These are phyloP conservation scores for Lutjanus argentimaculatus DNA, from an alignment of 2,797 vertebrate species.

Conservation along the genomic window DNA sequence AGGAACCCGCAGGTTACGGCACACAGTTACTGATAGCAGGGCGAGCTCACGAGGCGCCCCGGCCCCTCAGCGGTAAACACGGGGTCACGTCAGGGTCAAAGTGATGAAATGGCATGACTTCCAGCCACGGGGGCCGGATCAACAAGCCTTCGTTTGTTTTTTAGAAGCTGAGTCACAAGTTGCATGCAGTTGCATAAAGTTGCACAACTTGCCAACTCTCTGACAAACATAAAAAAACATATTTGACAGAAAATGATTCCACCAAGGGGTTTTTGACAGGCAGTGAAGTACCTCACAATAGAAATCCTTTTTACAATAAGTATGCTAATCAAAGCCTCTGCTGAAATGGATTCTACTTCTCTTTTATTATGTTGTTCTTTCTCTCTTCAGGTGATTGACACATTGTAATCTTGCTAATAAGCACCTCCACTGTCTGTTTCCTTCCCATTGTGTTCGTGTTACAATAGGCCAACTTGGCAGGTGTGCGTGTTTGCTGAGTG, in stretches of 20 bases:
- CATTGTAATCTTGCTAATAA: constrained; percentile 84
- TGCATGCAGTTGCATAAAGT: constrained; percentile 45
- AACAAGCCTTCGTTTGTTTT: constrained; percentile 2
- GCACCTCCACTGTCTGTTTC: constrained; percentile 71
- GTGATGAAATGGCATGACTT: constrained; percentile 40
- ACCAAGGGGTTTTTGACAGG: constrained; percentile 59
- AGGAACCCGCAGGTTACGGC: constrained; percentile 29
- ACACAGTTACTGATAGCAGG: constrained; percentile 34
- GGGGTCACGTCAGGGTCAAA: constrained; percentile 53
- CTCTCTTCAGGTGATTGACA: constrained; percentile 75
- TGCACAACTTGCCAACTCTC: constrained; percentile 26
- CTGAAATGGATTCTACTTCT: constrained; percentile 74
- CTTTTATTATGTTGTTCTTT: constrained; percentile 74
- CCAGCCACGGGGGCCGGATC: constrained; percentile 20
- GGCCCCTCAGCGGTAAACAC: constrained; percentile 47
- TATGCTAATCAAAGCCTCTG: constrained; percentile 76
- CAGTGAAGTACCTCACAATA: constrained; percentile 56
- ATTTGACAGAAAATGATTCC: constrained; percentile 45
- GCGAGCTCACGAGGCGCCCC: constrained; percentile 4
- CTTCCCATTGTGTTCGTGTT: constrained; percentile 68
- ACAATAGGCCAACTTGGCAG: constrained; percentile 70
- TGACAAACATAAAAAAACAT: constrained; percentile 27
- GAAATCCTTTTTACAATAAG: constrained; percentile 64
- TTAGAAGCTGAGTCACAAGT: constrained; percentile 46
- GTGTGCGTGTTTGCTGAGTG: constrained; percentile 49